Percentiles rank a stretch among this genome's conserved stretches.
phyloP scores from a whole-genome alignment of 2,113 vertebrate genomes.

The Myrmecobius fasciatus region DNA sequence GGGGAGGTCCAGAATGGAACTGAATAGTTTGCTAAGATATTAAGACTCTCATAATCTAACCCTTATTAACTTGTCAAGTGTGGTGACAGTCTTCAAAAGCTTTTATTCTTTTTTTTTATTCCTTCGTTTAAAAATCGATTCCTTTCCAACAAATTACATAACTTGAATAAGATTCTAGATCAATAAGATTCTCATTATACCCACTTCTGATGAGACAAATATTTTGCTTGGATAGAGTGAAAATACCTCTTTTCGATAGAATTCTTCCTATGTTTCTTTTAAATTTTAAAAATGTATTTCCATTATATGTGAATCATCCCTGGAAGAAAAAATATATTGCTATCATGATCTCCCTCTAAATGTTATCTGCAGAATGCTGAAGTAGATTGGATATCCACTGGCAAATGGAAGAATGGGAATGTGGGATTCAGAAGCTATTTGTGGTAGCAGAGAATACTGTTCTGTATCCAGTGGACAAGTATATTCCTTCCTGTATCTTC shows the following conservation, averaged over 20 bases:
- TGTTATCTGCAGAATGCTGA: neutral
- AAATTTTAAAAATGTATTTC: neutral
- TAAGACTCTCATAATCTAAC: conserved; percentile 75
- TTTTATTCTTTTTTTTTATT: conserved; percentile 72
- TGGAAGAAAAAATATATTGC: conserved; percentile 9
- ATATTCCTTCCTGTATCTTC: neutral
- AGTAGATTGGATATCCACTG: neutral
- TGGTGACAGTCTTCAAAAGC: conserved; percentile 75
- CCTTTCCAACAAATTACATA: conserved; percentile 64
- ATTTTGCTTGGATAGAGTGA: neutral
- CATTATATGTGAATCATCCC: neutral
- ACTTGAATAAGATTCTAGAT: neutral
- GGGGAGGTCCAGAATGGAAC: conserved; percentile 71
- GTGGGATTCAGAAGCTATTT: conserved; percentile 27
- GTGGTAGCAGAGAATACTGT: conserved; percentile 19
- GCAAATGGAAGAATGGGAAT: neutral
- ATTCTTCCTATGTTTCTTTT: neutral
- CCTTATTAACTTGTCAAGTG: conserved; percentile 80
- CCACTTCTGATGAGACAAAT: conserved; percentile 58
- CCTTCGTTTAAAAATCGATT: conserved; percentile 67
- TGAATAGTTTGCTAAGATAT: conserved; percentile 81
- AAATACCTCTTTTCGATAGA: conserved; percentile 41
- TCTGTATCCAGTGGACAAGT: neutral
- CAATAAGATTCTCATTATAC: conserved; percentile 58
- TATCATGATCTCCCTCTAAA: conserved; percentile 43